Percentiles rank a stretch among this genome's conserved stretches.
These are phyloP conservation scores for Nebria brevicollis DNA, from an alignment of 2,888 invertebrate genomes.

Conservation along the genomic window DNA sequence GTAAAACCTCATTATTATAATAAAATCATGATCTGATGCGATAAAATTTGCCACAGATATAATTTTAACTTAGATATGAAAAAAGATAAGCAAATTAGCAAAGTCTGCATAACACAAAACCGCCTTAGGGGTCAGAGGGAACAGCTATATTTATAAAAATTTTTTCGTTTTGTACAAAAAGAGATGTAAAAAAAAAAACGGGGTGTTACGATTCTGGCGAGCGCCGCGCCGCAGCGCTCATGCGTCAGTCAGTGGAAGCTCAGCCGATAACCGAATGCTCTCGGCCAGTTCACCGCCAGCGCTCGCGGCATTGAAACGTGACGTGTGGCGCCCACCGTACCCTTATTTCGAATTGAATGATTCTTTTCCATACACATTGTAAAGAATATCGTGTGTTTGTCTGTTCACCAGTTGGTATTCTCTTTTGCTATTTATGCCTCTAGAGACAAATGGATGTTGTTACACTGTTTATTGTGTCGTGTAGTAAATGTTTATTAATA, in stretches of 20 bases:
- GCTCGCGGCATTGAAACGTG: slow-evolving; percentile 51
- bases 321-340: slow-evolving; percentile 3
- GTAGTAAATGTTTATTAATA: neutral
- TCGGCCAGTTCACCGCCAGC: slow-evolving; percentile 59
- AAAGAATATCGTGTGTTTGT: slow-evolving; percentile 6
- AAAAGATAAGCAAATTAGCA: slow-evolving; percentile 42
- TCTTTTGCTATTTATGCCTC: neutral
- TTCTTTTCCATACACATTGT: neutral
- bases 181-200: slow-evolving; percentile 19
- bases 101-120: slow-evolving; percentile 41
- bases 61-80: slow-evolving; percentile 36
- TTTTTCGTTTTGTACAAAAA: slow-evolving; percentile 29
- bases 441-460: slow-evolving; percentile 6
- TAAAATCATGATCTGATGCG: slow-evolving; percentile 22
- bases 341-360: slow-evolving; percentile 12
- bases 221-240: slow-evolving; percentile 23
- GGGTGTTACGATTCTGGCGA: slow-evolving; percentile 21
- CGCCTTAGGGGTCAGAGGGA: slow-evolving; percentile 36
- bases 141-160: slow-evolving; percentile 8
- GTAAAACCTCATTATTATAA: slow-evolving; percentile 23
- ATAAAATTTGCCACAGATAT: slow-evolving; percentile 29
- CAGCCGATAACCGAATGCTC: slow-evolving; percentile 34
- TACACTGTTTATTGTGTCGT: slow-evolving; percentile 11
- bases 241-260: slow-evolving; percentile 32
- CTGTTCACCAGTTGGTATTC: slow-evolving; percentile 2